Conservation (phyloP, 2,797 vertebrate species). For the Xenentodon cancila region DNA sequence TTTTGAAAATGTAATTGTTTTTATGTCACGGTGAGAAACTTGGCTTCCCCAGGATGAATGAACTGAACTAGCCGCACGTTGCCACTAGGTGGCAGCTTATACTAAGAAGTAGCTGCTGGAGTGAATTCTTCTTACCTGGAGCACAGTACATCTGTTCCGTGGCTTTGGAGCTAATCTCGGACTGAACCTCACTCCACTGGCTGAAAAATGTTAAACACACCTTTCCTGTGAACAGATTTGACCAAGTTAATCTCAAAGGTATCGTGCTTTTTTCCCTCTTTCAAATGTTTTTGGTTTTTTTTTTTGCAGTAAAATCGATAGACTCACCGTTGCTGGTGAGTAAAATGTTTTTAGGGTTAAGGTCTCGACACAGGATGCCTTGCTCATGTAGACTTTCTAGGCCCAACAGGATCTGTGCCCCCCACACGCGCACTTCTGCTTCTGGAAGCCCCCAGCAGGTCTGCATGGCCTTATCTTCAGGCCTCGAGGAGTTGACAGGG, state of each 20-base stretch:
- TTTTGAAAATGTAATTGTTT: not conserved
- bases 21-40: not conserved
- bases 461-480: slow-evolving; percentile 44
- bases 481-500: slow-evolving; percentile 40
- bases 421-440: slow-evolving; percentile 89
- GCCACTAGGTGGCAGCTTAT: slow-evolving; percentile 66
- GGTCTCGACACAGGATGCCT: slow-evolving; percentile 92
- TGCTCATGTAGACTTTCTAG: slow-evolving; percentile 95
- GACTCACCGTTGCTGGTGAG: slow-evolving; percentile 89
- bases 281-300: too few species aligned
- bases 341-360: slow-evolving; percentile 94
- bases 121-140: slow-evolving; percentile 83
- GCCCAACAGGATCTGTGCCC: slow-evolving; percentile 91
- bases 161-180: slow-evolving; percentile 85
- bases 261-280: not conserved
- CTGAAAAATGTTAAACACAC: slow-evolving; percentile 94
- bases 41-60: not conserved
- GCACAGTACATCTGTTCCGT: slow-evolving; percentile 92
- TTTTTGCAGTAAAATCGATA: not conserved
- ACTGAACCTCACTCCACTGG: slow-evolving; percentile 97
- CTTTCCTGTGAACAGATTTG: slow-evolving; percentile 83
- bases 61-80: slow-evolving; percentile 2
- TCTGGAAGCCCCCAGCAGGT: slow-evolving; percentile 85
- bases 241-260: slow-evolving; percentile 13
- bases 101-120: slow-evolving; percentile 13